Percentiles rank a stretch among this genome's conserved stretches.
Conservation (phyloP, 2,113 vertebrate species). For the Hippocampus zosterae region DNA sequence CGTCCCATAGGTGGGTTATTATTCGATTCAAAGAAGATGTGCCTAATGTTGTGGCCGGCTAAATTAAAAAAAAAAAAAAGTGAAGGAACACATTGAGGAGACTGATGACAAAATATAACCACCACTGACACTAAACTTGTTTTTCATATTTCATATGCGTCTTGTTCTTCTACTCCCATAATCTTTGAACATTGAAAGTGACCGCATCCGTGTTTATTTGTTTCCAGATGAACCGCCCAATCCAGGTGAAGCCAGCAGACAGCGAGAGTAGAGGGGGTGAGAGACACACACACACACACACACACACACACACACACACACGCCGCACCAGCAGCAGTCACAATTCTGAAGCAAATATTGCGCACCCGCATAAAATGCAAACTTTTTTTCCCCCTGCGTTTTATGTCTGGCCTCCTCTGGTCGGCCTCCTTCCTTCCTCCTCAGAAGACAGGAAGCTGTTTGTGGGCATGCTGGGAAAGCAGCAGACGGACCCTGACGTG, state of each 20-base stretch:
- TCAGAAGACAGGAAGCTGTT: conserved; percentile 98
- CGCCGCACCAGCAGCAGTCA: too few relatives aligned
- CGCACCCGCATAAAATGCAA: too few relatives aligned
- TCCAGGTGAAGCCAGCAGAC: conserved; percentile 82
- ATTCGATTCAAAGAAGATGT: not conserved
- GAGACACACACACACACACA: conserved; percentile 11
- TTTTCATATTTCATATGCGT: not conserved
- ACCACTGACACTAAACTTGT: too few relatives aligned
- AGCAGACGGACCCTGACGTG: conserved; percentile 90
- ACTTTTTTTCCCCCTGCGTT: conserved; percentile 1
- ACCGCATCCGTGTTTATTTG: conserved; percentile 18
- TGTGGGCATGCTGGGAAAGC: conserved; percentile 93
- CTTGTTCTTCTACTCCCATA: not conserved
- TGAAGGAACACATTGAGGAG: not conserved
- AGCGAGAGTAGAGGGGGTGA: conserved; percentile 83
- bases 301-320: too few relatives aligned
- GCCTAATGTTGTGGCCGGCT: not conserved
- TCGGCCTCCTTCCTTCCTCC: conserved; percentile 64
- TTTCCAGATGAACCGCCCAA: conserved; percentile 79
- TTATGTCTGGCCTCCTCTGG: conserved; percentile 25
- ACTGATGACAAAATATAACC: not conserved
- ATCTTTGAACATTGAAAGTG: conserved; percentile 8
- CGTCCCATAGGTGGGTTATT: not conserved
- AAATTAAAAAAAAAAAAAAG: not conserved
- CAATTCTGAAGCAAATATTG: too few relatives aligned